Evolutionary conservation across 2,888 invertebrate species (phyloP).

Genomic region (Clostera curtula): DNA sequence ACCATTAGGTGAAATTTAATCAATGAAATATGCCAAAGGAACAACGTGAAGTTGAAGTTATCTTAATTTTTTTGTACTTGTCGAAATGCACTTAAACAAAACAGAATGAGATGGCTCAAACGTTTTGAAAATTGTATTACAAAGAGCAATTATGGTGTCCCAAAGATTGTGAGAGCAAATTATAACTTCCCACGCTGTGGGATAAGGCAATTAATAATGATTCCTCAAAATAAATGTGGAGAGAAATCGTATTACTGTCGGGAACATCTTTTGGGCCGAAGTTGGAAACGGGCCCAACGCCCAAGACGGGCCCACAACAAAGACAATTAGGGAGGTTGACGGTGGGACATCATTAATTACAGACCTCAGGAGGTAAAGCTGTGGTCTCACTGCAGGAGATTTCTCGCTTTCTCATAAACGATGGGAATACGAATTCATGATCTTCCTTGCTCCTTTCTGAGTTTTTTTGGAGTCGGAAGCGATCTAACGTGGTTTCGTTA

Average conservation of each 20-base stretch:
- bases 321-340: slow-evolving; percentile 12
- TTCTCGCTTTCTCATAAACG: no score
- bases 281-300: slow-evolving; percentile 12
- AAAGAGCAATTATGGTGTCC: slow-evolving; percentile 1
- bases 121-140: background rate
- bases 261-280: slow-evolving; percentile 7
- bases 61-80: background rate
- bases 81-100: background rate
- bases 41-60: background rate
- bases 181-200: slow-evolving; percentile 1
- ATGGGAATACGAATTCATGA: no score
- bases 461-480: no score
- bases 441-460: no score
- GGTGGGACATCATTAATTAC: slow-evolving; percentile 16
- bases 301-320: slow-evolving; percentile 16
- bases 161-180: background rate
- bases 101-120: background rate
- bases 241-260: background rate
- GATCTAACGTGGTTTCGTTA: no score
- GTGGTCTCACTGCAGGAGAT: background rate
- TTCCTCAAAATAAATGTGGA: background rate
- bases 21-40: no score
- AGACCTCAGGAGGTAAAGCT: slow-evolving; percentile 1
- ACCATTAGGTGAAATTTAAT: no score
- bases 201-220: slow-evolving; percentile 1